phyloP scores from a whole-genome alignment of 2,113 vertebrate genomes.

The Gasterosteus aculeatus region DNA sequence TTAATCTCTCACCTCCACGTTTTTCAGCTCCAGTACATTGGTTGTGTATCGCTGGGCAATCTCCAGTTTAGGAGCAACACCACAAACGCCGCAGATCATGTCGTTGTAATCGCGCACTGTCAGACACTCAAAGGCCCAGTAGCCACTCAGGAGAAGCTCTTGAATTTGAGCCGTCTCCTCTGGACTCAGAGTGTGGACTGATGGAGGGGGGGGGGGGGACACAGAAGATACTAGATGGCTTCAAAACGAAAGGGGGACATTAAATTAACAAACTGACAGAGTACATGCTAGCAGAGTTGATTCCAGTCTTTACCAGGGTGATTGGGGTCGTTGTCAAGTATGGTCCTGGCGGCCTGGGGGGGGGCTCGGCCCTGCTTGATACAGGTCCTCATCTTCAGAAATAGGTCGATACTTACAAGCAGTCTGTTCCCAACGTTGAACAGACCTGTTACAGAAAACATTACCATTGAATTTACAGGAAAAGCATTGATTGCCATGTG shows the following conservation, averaged over 20 bases:
- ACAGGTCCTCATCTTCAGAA: slow-evolving; percentile 89
- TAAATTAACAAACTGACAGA: not conserved
- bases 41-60: slow-evolving; percentile 87
- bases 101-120: slow-evolving; percentile 97
- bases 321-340: slow-evolving; percentile 86
- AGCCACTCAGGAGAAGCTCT: slow-evolving; percentile 92
- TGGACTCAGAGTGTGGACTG: slow-evolving; percentile 84
- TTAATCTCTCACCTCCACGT: slow-evolving; percentile 86
- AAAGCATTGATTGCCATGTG: slow-evolving; percentile 1
- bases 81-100: slow-evolving; percentile 98
- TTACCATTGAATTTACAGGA: not conserved
- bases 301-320: slow-evolving; percentile 83
- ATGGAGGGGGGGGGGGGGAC: not conserved
- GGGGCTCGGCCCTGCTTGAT: slow-evolving; percentile 91
- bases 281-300: not conserved
- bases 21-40: slow-evolving; percentile 89
- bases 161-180: slow-evolving; percentile 85
- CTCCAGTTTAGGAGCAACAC: slow-evolving; percentile 93
- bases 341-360: slow-evolving; percentile 76
- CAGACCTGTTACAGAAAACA: slow-evolving; percentile 82
- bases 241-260: not conserved
- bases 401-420: slow-evolving; percentile 93
- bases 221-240: not conserved
- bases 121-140: slow-evolving; percentile 97
- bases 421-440: slow-evolving; percentile 96